Evolutionary conservation across 92 coral and sea anemone species (phyloP), one percentile per base, ranked within the genome.

Genomic region (Phenganax marumi): DNA sequence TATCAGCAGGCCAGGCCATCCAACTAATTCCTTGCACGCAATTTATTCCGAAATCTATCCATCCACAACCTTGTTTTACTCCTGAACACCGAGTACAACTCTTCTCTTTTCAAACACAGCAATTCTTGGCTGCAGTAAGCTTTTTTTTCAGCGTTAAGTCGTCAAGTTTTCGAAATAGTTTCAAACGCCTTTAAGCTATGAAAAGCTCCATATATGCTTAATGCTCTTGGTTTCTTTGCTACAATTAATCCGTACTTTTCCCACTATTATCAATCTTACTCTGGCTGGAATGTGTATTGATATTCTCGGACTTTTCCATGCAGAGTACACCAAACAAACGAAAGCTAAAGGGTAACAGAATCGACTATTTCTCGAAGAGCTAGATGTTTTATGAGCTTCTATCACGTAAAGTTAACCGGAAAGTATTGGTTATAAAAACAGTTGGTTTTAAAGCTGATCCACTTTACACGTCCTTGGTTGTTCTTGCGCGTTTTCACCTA

Each of bases 181-280:
- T 12, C 12, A 25, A 66, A 66, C 72, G 43, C 72, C 50, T 25
- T 11, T 5, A 33, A 33, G 43, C 43, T 33, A 33, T 33, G 43
- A 25, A 19, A 12, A 19, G 49, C 43, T 25, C 72, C 72, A 25
- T 66, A 66, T 66, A 66, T 66, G 72, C 49, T 49, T 24, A 66
- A 66, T 25, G 43, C 43, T 66, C 49, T 66, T 66, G 72, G 7
- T 66, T 24, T 66, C 43, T 56, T 56, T 56, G 63, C 63, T 14
- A 56, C 17, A 7, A 4, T 14, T 56, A 56, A 56, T 56, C 63
- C 17, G 63, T 21, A 14, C 19, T 56, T 56, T 14, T 56, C 17
- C 43, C 43, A 33, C 43, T 33, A 2, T 33, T 33, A 1, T 33
- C 2, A 33, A 33, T 33, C 43, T 33, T 33, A 14, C 63, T 56